These are phyloP conservation scores for Equus quagga DNA, from an alignment of 2,113 vertebrate genomes.

Conservation along the genomic window DNA sequence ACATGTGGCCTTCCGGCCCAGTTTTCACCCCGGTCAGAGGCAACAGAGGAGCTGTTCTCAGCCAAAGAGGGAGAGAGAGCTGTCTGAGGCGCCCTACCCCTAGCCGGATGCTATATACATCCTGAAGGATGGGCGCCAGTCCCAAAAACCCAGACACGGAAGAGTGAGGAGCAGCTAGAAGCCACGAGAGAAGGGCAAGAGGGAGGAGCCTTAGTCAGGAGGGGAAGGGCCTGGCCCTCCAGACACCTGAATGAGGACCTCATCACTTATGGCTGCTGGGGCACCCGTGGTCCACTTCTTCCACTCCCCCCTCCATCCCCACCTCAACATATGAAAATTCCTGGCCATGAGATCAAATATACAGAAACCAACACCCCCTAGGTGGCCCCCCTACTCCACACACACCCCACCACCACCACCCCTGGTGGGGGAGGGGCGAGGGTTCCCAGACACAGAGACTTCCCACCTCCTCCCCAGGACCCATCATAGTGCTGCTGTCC, in stretches of 20 bases:
- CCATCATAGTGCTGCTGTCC: neutral
- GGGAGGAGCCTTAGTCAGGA: neutral
- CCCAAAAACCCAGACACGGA: neutral
- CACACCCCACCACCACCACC: neutral
- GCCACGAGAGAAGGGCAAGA: neutral
- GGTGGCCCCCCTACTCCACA: no score
- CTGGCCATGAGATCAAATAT: neutral
- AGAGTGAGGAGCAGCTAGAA: neutral
- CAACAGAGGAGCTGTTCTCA: neutral
- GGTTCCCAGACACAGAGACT: neutral
- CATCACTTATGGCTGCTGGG: neutral
- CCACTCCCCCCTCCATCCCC: no score
- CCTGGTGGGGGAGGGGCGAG: no score
- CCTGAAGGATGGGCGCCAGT: neutral
- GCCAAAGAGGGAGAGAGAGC: neutral
- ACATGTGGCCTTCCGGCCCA: rapidly evolving
- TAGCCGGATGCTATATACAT: neutral
- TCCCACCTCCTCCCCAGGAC: neutral
- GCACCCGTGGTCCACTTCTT: neutral
- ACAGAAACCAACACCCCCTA: neutral
- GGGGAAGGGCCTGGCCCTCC: neutral
- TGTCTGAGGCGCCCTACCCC: neutral
- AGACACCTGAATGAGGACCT: neutral
- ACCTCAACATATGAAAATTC: neutral
- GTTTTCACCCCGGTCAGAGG: neutral